These are phyloP conservation scores for crab-eating macaque (Macaca fascicularis) DNA, from an alignment of 2,113 vertebrate genomes.

Conservation along the genomic window T2T-MFA8v1.1 NC_088395.1:18042501-18043000, in stretches of 20 bases:
- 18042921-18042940: constrained; percentile 14
- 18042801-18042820: constrained; percentile 2
- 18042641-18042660: not conserved
- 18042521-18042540: not conserved
- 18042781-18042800: constrained; percentile 7
- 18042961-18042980: not conserved
- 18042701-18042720: not conserved
- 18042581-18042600: constrained; percentile 4
- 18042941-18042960: not conserved
- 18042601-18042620: not conserved
- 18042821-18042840: not conserved
- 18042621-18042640: not conserved
- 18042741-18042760: constrained; percentile 37
- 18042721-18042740: not conserved
- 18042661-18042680: not conserved
- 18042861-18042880: not conserved
- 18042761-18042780: not conserved
- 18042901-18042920: constrained; percentile 36
- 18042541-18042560: not conserved
- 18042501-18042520: not conserved
- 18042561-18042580: not conserved
- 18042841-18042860: not conserved
- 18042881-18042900: not conserved
- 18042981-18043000: constrained; percentile 24
- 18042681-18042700: not conserved